These are phyloP conservation scores for Lithophane ornitopus DNA, from an alignment of 2,888 invertebrate genomes.

Conservation along the genomic window DNA sequence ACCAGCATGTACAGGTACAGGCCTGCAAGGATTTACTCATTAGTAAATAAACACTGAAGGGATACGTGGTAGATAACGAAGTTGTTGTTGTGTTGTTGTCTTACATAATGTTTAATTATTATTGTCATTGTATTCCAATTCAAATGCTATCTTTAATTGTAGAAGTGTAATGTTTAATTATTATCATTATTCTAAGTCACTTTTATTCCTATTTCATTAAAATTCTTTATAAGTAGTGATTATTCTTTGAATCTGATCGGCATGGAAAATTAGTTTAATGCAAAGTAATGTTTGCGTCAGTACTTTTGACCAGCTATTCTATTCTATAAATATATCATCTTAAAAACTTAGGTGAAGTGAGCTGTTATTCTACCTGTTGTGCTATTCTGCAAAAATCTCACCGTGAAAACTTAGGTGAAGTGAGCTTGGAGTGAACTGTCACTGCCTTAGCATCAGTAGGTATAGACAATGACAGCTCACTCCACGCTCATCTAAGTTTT, in stretches of 20 bases:
- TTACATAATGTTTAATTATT: conserved; percentile 32
- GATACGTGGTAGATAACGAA: conserved; percentile 2
- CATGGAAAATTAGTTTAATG: neutral
- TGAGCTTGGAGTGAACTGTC: no score
- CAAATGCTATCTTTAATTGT: neutral
- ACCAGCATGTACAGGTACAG: conserved; percentile 96
- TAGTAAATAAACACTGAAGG: conserved; percentile 15
- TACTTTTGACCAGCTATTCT: neutral
- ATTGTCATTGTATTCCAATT: conserved; percentile 3
- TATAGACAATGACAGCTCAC: no score
- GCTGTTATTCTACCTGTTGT: no score
- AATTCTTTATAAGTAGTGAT: neutral
- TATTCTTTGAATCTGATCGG: neutral
- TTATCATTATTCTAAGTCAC: neutral
- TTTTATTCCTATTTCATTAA: neutral
- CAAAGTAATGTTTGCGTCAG: conserved; percentile 2
- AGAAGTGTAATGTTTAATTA: neutral
- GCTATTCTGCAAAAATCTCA: no score
- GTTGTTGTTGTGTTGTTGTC: conserved; percentile 15
- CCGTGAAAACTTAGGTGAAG: no score
- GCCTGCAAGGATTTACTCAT: conserved; percentile 87
- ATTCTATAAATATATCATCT: no score
- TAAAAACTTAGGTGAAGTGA: no score
- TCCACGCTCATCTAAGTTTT: no score
- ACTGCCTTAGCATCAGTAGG: no score